These are phyloP conservation scores for Cheumatopsyche charites DNA, from an alignment of 1,140 invertebrate species.

Conservation along the genomic window DNA sequence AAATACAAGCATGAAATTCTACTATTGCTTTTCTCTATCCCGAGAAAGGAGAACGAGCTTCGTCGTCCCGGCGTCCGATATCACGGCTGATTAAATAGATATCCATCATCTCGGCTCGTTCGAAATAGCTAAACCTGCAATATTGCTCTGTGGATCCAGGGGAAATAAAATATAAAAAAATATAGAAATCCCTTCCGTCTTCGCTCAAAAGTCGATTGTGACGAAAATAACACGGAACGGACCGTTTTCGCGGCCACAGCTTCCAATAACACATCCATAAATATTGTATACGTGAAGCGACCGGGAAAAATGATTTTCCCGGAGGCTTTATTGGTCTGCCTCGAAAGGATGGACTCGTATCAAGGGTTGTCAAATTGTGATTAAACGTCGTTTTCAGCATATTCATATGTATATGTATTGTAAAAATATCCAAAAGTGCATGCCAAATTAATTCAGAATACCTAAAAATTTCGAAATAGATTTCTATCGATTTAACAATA, in stretches of 20 bases:
- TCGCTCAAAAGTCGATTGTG: conserved; percentile 17
- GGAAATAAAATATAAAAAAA: neutral
- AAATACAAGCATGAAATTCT: no score
- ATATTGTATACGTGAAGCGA: neutral
- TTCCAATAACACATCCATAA: conserved; percentile 8
- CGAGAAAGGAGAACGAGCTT: neutral
- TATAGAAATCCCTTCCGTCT: neutral
- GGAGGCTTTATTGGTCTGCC: conserved; percentile 7
- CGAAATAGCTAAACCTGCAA: neutral
- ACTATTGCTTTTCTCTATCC: no score
- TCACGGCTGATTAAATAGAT: conserved; percentile 28
- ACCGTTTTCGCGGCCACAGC: neutral
- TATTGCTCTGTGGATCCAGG: neutral
- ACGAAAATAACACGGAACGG: conserved; percentile 7
- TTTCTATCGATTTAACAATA: no score
- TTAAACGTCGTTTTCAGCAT: no score
- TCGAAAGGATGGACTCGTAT: neutral
- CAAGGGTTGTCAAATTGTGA: no score
- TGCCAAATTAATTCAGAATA: no score
- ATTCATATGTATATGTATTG: no score
- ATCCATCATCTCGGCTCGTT: conserved; percentile 9
- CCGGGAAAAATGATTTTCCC: neutral
- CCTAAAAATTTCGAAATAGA: no score
- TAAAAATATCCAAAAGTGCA: no score
- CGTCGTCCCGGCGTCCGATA: conserved; percentile 7